Base-by-base conservation (phyloP, 2,888 invertebrate species). In the Anoplius nigerrimus region DNA sequence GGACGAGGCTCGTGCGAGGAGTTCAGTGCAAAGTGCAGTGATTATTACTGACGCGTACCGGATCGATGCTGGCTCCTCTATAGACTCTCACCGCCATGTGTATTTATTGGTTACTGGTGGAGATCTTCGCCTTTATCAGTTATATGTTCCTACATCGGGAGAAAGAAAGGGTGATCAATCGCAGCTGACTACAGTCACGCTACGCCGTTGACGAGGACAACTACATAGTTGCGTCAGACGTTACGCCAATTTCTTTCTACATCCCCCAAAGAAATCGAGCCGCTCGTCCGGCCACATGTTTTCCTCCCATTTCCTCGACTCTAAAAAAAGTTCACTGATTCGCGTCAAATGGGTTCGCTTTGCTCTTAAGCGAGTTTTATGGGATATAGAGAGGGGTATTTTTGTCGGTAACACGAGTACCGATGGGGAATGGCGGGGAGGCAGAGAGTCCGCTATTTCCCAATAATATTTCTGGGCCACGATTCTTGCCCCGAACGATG, bases 21-120 rank as follows among this genome's bases (percentile, higher is more conserved):
- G 66, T 71, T 66, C 65, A 79, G 85, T 84, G 84, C 84, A 86
- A 84, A 85, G 85, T 85, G 79, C 84, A 82, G 79, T 80, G 83
- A 78, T 76, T 74, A 71, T 76, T 74, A 65, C 81, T 71, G 79
- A 78, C 79, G 71, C 72, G 66, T 64, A 67, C 53, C 60, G 67
- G 72, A 74, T 75, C 72, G 69, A 74, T 74, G 66, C 61, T 62
- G 57, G 62, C 13, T 59, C 13, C 48, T 48, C 48, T 16, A 48
- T 48, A 18, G 6, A 42, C 42, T 13, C 16, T 15, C 48, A 4
- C 11, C 48, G 0, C 16, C 34, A 6, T 27, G 27, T 27, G 46
- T 46, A 54, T 24, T 24, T 24, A 15, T 54, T 22, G 16, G 52
- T 22, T 52, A n/a, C n/a, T n/a, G 52, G 18, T 18, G 53, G 20